Base-by-base conservation (phyloP, 1,140 invertebrate species). In the Acromyrmex charruanus region DNA sequence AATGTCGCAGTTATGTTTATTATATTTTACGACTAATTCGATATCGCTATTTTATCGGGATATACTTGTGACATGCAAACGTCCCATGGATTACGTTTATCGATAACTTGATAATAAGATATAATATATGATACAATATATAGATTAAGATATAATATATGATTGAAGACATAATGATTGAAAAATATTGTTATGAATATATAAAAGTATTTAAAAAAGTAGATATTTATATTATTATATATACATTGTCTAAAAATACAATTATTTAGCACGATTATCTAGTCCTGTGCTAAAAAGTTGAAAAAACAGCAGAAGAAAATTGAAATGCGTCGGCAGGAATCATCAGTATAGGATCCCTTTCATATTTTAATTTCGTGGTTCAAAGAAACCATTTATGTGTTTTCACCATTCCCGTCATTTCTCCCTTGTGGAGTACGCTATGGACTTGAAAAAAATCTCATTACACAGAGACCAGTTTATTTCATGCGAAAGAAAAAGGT, bases 291-390 rank as follows among this genome's bases (percentile, higher is more conserved):
- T 55, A 55, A 63, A 44, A 31, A 28, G 21, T 6, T 25, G 49
- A 16, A 14, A 28, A 28, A 51, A 61, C 3, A 9, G 10, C 10
- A 4, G 5, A 53, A 2, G 51, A 59, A 49, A 74, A 61, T 49
- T 44, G 35, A 44, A 58, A 61, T n/a, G 39, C 25, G 25, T 16
- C 10, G n/a, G 16, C 7, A 61, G 18, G 35, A 69, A 71, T 82
- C 35, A 31, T 71, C 35, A 14, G 4, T 51, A 51, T 44, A 39
- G 18, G 35, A 71, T 65, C 18, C 31, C 63, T 75, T 53, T 55
- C 51, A 31, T 55, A 51, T 68, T 90, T 90, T 89, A 89, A 89
- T 90, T 77, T 89, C 72, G 63, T 59, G 39, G 72, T 58, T 89
- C 71, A 82, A 77, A 86, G 87, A 69, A 72, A 75, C 25, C 31